These are phyloP conservation scores for Acrocephalus arundinaceus DNA, from an alignment of 2,113 vertebrate species.

Conservation along the genomic window DNA sequence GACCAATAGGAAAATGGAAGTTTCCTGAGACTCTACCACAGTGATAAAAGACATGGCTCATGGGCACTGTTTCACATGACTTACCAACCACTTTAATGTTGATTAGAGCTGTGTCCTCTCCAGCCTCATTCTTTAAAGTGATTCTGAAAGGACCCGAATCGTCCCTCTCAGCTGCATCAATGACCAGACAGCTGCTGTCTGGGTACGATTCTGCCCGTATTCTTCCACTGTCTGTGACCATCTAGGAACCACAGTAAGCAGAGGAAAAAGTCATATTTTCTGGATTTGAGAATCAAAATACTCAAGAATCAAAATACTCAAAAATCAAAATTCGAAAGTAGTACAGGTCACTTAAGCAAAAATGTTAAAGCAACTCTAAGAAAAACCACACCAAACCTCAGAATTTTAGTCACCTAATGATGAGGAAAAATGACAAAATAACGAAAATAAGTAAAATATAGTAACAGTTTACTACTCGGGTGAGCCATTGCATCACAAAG, in stretches of 20 bases:
- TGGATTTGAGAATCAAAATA: neutral
- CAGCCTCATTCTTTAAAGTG: conserved; percentile 93
- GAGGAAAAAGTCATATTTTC: neutral
- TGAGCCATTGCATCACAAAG: neutral
- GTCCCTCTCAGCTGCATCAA: conserved; percentile 90
- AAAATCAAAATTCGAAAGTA: neutral
- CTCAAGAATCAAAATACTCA: neutral
- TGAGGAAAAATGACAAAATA: neutral
- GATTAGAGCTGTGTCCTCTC: conserved; percentile 87
- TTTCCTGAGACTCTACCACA: neutral
- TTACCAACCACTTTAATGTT: conserved; percentile 97
- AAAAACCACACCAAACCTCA: neutral
- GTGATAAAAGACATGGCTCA: neutral
- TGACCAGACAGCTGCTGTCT: conserved; percentile 92
- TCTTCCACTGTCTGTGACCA: conserved; percentile 86
- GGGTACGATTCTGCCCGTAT: conserved; percentile 87
- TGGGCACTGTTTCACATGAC: conserved; percentile 9
- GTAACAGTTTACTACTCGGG: neutral
- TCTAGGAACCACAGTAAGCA: conserved; percentile 70
- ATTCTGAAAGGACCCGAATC: conserved; percentile 92
- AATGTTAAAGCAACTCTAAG: neutral
- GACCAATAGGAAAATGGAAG: neutral
- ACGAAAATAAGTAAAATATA: neutral
- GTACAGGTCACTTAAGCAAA: neutral
- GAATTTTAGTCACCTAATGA: neutral